Evolutionary conservation across 2,113 vertebrate species (phyloP).

Genomic region (Balaeniceps rex): DNA sequence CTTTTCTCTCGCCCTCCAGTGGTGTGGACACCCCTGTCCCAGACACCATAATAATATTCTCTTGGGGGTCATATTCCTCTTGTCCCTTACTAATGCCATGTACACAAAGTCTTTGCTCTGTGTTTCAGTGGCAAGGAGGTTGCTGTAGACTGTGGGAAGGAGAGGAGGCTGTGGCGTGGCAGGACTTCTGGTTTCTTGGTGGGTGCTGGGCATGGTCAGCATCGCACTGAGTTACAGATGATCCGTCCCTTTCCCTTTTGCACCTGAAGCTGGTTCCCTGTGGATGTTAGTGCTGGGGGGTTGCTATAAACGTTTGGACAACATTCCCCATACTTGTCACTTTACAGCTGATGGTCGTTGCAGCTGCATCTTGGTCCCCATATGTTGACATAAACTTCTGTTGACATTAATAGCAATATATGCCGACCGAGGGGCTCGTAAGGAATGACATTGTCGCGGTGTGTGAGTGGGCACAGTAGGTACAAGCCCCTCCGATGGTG

Average conservation of each 20-base stretch:
- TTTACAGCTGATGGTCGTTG: neutral
- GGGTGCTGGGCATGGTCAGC: neutral
- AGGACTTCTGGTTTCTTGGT: neutral
- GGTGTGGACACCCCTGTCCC: neutral
- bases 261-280: neutral
- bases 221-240: neutral
- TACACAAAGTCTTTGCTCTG: neutral
- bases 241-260: neutral
- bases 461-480: neutral
- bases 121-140: neutral
- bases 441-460: rapidly evolving
- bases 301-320: neutral
- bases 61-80: neutral
- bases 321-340: neutral
- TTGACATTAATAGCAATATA: neutral
- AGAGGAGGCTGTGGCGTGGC: neutral
- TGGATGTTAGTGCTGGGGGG: neutral
- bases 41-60: neutral
- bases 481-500: neutral
- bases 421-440: rapidly evolving
- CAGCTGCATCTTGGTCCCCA: neutral
- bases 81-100: neutral
- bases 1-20: neutral
- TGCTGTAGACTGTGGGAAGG: neutral
- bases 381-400: neutral